These are phyloP conservation scores for Connochaetes taurinus DNA, from an alignment of 2,113 vertebrate species.

Conservation along the genomic window DNA sequence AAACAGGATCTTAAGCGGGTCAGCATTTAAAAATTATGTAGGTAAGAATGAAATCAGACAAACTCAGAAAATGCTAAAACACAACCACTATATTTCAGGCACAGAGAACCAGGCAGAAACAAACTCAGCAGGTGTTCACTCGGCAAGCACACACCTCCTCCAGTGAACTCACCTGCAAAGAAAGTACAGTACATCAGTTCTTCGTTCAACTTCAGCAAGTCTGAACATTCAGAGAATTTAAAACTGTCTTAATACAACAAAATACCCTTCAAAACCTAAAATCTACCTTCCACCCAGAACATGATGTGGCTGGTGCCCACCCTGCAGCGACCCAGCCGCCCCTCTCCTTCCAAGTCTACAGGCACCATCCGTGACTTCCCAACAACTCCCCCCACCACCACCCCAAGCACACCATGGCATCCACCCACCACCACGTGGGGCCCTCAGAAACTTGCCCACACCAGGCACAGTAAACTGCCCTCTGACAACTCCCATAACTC, in stretches of 20 bases:
- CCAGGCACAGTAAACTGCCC: too few relatives aligned
- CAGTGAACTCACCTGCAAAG: background rate
- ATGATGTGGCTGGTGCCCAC: fast-evolving
- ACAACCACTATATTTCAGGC: background rate
- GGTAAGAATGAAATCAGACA: background rate
- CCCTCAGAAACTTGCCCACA: background rate
- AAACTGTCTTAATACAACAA: fast-evolving
- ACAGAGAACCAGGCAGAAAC: background rate
- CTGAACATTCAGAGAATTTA: background rate
- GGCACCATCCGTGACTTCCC: background rate
- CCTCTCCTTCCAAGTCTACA: background rate
- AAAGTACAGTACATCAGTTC: fast-evolving
- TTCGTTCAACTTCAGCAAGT: fast-evolving
- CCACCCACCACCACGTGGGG: background rate
- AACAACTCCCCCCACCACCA: background rate
- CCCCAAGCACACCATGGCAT: background rate
- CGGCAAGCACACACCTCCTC: background rate
- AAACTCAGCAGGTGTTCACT: background rate
- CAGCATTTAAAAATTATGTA: fast-evolving
- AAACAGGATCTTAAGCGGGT: background rate
- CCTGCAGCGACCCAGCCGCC: fast-evolving
- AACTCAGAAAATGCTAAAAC: background rate
- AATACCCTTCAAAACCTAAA: background rate
- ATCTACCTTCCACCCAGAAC: background rate
- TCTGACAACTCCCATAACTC: background rate